Evolutionary conservation across 2,797 vertebrate species (phyloP), one percentile per base, ranked within the genome.

Genomic region (Otolemur crassicaudatus): DNA sequence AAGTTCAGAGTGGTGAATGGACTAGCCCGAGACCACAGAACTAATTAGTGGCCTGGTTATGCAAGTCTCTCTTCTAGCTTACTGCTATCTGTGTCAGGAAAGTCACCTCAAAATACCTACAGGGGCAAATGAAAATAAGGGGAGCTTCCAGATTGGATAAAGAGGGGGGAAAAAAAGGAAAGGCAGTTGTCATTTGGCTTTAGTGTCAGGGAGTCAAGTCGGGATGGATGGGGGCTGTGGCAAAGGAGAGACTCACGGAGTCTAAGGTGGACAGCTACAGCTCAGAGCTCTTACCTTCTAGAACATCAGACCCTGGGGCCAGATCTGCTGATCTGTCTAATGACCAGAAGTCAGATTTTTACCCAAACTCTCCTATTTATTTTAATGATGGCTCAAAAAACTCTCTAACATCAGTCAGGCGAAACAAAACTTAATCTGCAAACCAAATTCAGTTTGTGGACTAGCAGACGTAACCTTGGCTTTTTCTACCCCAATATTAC

Each of bases 401-500:
- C 46, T 19, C 3, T n/a, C 63, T 91, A 93, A 65, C 20, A 34
- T 76, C 65, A 87, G 23, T 49, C 23, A 67, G 25, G 5, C 25
- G 22, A 86, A 91, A 86, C 23, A 82, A 88, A 86, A 89, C n/a
- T n/a, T 82, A 77, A 77, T 46, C 65, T 67, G 40, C n/a, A 86
- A 82, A 88, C 58, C 63, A 65, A 83, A 73, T 69, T 94, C 61
- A 46, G 14, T 29, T 65, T 63, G 31, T n/a, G 11, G 20, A 69
- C 27, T 67, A 7, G 58, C 29, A 88, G 87, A 40, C 27, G 7
- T 84, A 72, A 72, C 12, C 43, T 83, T 29, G 37, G n/a, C 43
- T 69, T 91, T 93, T 46, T 81, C 56, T 82, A 93, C 89, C 69
- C 22, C 46, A 85, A 0, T 87, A 87, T 83, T 25, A 83, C 22